phyloP scores from a whole-genome alignment of 30 jellyfish, hydroid and myxozoan species.

The Aurelia aurita region DNA sequence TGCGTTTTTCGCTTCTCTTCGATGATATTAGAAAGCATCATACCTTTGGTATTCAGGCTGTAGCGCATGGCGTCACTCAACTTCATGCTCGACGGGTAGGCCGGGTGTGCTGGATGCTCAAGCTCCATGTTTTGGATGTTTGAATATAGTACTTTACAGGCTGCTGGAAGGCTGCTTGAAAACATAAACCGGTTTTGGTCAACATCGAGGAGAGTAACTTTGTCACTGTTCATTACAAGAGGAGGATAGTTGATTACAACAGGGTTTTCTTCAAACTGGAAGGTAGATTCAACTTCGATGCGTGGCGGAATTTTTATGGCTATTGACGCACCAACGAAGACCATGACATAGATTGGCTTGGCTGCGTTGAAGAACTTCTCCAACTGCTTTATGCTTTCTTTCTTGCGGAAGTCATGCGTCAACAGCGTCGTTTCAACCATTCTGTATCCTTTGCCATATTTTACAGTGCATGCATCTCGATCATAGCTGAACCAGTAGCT shows the following conservation, averaged over 20 bases:
- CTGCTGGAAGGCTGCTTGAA: slow-evolving; percentile 28
- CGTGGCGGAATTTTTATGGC: background rate
- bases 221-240: slow-evolving; percentile 1
- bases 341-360: background rate
- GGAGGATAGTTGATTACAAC: slow-evolving; percentile 11
- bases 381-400: background rate
- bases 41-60: no score
- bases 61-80: no score
- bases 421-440: slow-evolving; percentile 39
- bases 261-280: slow-evolving; percentile 14
- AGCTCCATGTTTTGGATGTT: slow-evolving; percentile 1
- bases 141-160: slow-evolving; percentile 20
- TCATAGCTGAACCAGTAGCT: slow-evolving; percentile 51
- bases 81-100: no score
- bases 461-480: slow-evolving; percentile 37
- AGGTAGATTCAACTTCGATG: slow-evolving; percentile 6
- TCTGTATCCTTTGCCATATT: slow-evolving; percentile 32
- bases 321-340: background rate
- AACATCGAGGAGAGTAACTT: slow-evolving; percentile 15
- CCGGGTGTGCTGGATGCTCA: slow-evolving; percentile 4
- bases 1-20: background rate
- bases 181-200: slow-evolving; percentile 22
- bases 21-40: no score
- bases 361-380: slow-evolving; percentile 5
- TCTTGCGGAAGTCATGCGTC: background rate